Percentiles rank a stretch among this genome's conserved stretches.
These are phyloP conservation scores for Hirtodrosophila histrioides DNA, from an alignment of 2,888 invertebrate genomes.

Conservation along the genomic window DNA sequence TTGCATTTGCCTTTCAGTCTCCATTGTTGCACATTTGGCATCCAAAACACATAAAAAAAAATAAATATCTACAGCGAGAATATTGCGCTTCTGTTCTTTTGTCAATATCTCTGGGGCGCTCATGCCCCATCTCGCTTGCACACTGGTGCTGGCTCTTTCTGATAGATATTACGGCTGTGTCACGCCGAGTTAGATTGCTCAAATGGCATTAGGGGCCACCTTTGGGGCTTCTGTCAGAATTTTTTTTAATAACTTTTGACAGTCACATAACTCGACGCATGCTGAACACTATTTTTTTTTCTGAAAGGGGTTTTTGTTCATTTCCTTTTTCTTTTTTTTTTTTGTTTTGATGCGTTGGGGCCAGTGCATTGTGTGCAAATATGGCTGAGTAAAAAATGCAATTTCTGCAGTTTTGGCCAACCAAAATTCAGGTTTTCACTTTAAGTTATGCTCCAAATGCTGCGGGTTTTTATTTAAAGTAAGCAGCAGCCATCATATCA, in stretches of 20 bases:
- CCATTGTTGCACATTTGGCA: no score
- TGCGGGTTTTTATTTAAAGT: conserved; percentile 32
- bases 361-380: conserved; percentile 51
- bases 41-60: no score
- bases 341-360: background rate
- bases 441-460: conserved; percentile 18
- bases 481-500: conserved; percentile 11
- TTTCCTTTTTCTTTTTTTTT: no score
- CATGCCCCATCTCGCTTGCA: background rate
- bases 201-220: conserved; percentile 41
- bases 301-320: background rate
- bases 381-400: conserved; percentile 6
- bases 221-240: conserved; percentile 60
- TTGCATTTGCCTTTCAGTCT: no score
- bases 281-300: conserved; percentile 6
- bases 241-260: conserved; percentile 71
- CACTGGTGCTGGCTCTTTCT: background rate
- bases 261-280: conserved; percentile 51
- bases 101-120: conserved; percentile 8
- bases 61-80: no score
- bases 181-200: conserved; percentile 19
- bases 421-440: conserved; percentile 5
- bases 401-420: conserved; percentile 4
- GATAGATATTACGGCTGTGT: conserved; percentile 8
- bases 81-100: background rate